Evolutionary conservation across 2,888 invertebrate genomes (phyloP).

Genomic region (Thecocarcelia acutangulata): DNA sequence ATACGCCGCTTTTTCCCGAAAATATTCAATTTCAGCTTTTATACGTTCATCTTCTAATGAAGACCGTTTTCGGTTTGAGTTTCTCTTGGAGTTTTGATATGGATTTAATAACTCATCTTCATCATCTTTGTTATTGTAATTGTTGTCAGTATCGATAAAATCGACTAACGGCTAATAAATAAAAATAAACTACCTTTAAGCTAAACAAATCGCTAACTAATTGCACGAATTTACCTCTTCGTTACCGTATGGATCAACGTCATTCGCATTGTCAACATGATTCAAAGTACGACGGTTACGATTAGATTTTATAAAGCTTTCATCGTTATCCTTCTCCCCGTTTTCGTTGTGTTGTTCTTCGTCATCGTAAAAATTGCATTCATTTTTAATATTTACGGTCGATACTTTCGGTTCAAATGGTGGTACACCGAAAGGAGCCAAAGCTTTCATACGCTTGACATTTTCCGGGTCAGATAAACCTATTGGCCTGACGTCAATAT

Average conservation of each 20-base stretch:
- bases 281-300: constrained; percentile 20
- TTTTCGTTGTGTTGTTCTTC: constrained; percentile 26
- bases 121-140: constrained; percentile 27
- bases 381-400: constrained; percentile 42
- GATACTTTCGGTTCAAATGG: constrained; percentile 33
- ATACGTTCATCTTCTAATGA: constrained; percentile 72
- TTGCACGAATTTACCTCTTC: constrained; percentile 42
- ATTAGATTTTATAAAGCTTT: constrained; percentile 32
- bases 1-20: constrained; percentile 75
- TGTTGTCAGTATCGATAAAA: constrained; percentile 45
- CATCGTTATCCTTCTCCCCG: not conserved
- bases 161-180: constrained; percentile 50
- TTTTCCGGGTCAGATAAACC: constrained; percentile 66
- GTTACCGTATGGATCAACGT: constrained; percentile 58
- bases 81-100: constrained; percentile 15
- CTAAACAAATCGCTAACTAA: not conserved
- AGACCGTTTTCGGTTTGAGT: constrained; percentile 38
- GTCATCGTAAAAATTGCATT: constrained; percentile 37
- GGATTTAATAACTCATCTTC: constrained; percentile 11
- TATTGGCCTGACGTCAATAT: constrained; percentile 70
- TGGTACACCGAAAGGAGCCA: constrained; percentile 16
- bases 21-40: constrained; percentile 75
- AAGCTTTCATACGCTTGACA: constrained; percentile 57
- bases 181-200: not conserved
- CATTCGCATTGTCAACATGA: constrained; percentile 29